Evolutionary conservation across 2,888 invertebrate species (phyloP).

Genomic region (Callinectes sapidus): DNA sequence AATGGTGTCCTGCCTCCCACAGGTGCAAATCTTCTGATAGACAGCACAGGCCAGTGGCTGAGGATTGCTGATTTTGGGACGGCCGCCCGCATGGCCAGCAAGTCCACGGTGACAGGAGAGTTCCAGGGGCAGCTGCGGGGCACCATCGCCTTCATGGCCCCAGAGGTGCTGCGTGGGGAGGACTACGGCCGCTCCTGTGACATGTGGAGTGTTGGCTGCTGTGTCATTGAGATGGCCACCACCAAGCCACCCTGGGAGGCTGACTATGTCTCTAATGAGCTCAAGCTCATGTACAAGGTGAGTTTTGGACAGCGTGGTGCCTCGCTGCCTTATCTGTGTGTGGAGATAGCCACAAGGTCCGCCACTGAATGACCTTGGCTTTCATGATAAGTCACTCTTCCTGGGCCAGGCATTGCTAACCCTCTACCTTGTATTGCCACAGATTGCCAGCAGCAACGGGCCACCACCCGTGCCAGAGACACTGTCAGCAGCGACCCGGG

Average conservation of each 20-base stretch:
- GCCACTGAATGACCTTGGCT: not conserved
- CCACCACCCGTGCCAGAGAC: constrained; percentile 77
- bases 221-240: constrained; percentile 78
- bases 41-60: constrained; percentile 77
- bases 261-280: constrained; percentile 77
- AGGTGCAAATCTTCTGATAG: constrained; percentile 77
- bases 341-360: not conserved
- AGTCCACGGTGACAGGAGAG: constrained; percentile 76
- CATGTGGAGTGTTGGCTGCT: constrained; percentile 78
- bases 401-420: not conserved
- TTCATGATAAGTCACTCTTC: not conserved
- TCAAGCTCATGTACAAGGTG: constrained; percentile 78
- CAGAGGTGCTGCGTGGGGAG: constrained; percentile 78
- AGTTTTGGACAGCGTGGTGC: not conserved
- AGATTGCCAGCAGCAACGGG: constrained; percentile 77
- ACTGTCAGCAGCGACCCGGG: constrained; percentile 75
- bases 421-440: constrained; percentile 46
- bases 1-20: not conserved
- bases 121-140: constrained; percentile 78
- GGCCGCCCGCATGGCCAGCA: constrained; percentile 76
- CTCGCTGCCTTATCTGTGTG: not conserved
- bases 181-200: constrained; percentile 78
- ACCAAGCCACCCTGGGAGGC: constrained; percentile 78
- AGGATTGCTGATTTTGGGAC: constrained; percentile 78
- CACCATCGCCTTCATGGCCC: constrained; percentile 78